Conservation (phyloP, 2,888 invertebrate genomes). For the Maniola hyperantus region DNA sequence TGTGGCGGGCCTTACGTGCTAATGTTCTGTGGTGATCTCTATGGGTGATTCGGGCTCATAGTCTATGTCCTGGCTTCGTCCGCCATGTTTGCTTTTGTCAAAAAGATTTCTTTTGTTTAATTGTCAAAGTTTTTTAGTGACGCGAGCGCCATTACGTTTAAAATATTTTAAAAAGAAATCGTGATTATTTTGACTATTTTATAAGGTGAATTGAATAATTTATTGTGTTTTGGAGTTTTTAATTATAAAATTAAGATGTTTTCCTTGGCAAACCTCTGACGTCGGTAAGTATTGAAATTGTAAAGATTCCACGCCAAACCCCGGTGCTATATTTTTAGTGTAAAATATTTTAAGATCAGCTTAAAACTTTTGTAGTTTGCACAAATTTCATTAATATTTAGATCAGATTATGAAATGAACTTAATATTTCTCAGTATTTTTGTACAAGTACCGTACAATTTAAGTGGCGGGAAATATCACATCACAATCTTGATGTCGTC, state of each 20-base stretch:
- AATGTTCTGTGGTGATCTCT: too few species aligned
- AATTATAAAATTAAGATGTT: background rate
- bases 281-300: constrained; percentile 5
- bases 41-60: background rate
- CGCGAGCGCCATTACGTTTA: constrained; percentile 16
- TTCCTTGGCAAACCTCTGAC: background rate
- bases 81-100: constrained; percentile 5
- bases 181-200: background rate
- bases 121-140: background rate
- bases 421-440: background rate
- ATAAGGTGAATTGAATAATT: background rate
- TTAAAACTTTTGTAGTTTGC: background rate
- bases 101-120: background rate
- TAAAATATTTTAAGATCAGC: background rate
- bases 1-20: too few species aligned
- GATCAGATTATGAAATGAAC: background rate
- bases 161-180: background rate
- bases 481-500: background rate
- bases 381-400: background rate
- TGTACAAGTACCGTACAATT: background rate
- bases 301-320: background rate
- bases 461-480: constrained; percentile 17
- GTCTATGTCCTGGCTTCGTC: background rate
- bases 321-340: constrained; percentile 1
- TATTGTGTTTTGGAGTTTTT: background rate